These are phyloP conservation scores for Apostichopus japonicus DNA, from an alignment of 35 echinoderm and acorn worm species.

Conservation along the genomic window DNA sequence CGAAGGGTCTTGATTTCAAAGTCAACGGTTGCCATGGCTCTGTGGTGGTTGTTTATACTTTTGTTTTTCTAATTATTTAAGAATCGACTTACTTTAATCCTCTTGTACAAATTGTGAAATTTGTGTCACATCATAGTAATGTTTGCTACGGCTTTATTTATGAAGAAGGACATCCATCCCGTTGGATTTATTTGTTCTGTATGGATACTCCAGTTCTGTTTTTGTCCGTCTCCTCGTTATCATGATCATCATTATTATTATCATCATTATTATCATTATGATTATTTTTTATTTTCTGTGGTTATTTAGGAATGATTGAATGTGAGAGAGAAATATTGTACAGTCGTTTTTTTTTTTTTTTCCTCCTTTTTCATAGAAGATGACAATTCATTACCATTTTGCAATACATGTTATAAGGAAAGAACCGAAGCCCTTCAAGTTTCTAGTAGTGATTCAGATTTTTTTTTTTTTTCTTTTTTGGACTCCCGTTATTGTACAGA, in stretches of 20 bases:
- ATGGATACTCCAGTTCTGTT: conserved; percentile 1
- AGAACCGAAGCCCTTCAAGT: conserved; percentile 31
- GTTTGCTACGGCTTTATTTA: conserved; percentile 42
- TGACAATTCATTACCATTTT: conserved; percentile 55
- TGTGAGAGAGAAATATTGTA: conserved; percentile 47
- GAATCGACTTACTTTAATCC: conserved; percentile 39
- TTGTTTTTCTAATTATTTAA: conserved; percentile 42
- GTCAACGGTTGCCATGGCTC: neutral
- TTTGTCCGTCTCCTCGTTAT: conserved; percentile 1
- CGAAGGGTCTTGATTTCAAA: neutral
- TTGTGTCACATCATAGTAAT: conserved; percentile 42
- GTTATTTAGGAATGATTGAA: conserved; percentile 26
- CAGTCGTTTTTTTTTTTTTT: conserved; percentile 17
- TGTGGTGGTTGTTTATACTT: neutral
- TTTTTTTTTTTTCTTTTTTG: neutral
- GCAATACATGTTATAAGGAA: conserved; percentile 42
- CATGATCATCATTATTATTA: neutral
- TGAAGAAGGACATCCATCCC: conserved; percentile 1
- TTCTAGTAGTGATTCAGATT: conserved; percentile 38
- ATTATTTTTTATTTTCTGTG: neutral
- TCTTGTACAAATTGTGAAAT: conserved; percentile 51
- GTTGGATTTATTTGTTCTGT: conserved; percentile 23
- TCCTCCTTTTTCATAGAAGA: conserved; percentile 26
- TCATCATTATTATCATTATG: neutral
- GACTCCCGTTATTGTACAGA: conserved; percentile 47